Evolutionary conservation across 2,797 vertebrate genomes (phyloP).

Genomic region (Notoglanidium macrostoma): DNA sequence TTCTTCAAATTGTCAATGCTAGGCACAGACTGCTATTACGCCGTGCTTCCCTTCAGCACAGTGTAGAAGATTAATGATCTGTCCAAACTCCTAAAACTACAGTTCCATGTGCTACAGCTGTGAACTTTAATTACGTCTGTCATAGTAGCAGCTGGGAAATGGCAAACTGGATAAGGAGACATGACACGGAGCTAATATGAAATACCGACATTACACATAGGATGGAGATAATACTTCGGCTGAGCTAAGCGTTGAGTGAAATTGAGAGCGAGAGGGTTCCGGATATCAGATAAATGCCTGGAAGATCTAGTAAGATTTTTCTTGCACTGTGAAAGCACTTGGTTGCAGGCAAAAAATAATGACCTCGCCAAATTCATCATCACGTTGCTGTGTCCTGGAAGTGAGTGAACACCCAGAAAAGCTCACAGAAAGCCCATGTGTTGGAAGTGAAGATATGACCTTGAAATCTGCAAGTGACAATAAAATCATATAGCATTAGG

Average conservation of each 20-base stretch:
- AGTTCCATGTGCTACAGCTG: not conserved
- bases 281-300: not conserved
- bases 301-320: not conserved
- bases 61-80: not conserved
- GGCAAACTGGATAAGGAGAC: not conserved
- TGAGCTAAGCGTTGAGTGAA: not conserved
- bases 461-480: not conserved
- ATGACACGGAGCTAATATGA: not conserved
- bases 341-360: not conserved
- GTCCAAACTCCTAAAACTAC: not conserved
- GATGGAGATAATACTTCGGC: not conserved
- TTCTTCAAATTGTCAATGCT: not conserved
- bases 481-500: not conserved
- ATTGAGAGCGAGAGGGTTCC: not conserved
- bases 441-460: not conserved
- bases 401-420: slow-evolving; percentile 20
- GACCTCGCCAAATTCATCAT: slow-evolving; percentile 3
- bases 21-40: not conserved
- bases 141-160: not conserved
- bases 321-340: not conserved
- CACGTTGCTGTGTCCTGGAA: not conserved
- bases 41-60: not conserved
- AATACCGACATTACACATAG: not conserved
- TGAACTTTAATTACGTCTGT: not conserved
- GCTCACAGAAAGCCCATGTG: not conserved